Evolutionary conservation across 2,113 vertebrate genomes (phyloP).

Genomic region (Callipepla squamata): DNA sequence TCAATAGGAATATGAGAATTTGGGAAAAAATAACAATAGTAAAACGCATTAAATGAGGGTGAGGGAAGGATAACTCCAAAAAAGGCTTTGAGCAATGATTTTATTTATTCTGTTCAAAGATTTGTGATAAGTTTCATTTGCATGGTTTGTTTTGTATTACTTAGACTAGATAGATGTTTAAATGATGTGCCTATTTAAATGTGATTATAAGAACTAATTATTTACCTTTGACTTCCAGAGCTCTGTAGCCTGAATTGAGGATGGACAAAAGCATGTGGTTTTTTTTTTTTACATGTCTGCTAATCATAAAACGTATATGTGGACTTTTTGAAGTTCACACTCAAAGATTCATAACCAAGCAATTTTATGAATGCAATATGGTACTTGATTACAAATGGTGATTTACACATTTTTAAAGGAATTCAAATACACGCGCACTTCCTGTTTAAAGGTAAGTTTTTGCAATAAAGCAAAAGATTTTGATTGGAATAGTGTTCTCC

Average conservation of each 20-base stretch:
- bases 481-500: neutral
- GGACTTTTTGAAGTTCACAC: neutral
- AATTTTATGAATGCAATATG: neutral
- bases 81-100: neutral
- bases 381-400: neutral
- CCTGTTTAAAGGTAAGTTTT: neutral
- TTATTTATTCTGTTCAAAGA: neutral
- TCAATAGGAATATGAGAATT: neutral
- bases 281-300: neutral
- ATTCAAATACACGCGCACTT: neutral
- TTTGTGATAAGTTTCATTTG: neutral
- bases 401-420: neutral
- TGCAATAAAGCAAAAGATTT: neutral
- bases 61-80: accelerated
- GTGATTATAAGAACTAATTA: neutral
- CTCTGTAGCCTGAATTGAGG: neutral
- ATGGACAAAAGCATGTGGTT: neutral
- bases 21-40: neutral
- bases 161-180: neutral
- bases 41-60: neutral
- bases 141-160: neutral
- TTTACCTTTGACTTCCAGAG: neutral
- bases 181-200: neutral
- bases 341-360: neutral
- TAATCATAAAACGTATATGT: neutral